Conservation (phyloP, 2,113 vertebrate genomes). For the Heliornis fulica region DNA sequence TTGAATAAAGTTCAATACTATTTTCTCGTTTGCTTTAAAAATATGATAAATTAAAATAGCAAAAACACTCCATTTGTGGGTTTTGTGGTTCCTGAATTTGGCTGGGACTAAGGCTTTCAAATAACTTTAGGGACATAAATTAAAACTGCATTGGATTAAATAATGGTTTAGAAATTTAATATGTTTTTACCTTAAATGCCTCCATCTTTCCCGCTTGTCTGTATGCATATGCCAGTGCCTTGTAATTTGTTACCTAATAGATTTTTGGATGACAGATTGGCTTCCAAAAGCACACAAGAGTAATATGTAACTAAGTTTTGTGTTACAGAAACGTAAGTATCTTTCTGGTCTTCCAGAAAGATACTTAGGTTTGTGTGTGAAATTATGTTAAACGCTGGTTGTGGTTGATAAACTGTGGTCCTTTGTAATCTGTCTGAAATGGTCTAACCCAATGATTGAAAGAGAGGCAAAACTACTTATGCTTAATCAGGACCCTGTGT, state of each 20-base stretch:
- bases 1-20: neutral
- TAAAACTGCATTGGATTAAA: neutral
- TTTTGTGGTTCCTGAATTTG: neutral
- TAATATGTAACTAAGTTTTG: neutral
- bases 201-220: neutral
- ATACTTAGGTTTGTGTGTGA: neutral
- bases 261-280: neutral
- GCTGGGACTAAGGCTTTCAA: neutral
- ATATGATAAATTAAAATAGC: neutral
- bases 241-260: neutral
- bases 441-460: neutral
- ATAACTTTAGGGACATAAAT: neutral
- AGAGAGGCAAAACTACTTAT: neutral
- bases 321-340: no score
- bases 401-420: neutral
- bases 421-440: neutral
- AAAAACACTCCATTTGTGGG: neutral
- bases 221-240: neutral
- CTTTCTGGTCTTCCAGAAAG: neutral
- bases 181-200: neutral
- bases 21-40: neutral
- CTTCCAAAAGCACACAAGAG: neutral
- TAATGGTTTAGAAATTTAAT: neutral
- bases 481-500: neutral
- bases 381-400: neutral